These are phyloP conservation scores for Carposina sasakii DNA, from an alignment of 1,140 invertebrate species.

Conservation along the genomic window DNA sequence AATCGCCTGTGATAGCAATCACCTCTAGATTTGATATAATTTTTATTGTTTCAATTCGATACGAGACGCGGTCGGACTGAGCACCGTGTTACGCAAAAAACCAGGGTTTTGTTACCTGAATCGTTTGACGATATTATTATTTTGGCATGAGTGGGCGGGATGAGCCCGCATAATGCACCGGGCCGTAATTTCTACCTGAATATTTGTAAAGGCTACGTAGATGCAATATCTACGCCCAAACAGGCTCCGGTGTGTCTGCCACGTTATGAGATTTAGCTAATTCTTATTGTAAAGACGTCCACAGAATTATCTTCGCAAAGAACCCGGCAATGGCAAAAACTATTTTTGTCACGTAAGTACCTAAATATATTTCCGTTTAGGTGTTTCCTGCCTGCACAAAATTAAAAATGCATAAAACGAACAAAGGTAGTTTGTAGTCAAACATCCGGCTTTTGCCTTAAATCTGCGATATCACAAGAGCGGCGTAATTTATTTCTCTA, in stretches of 20 bases:
- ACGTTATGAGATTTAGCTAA: constrained; percentile 31
- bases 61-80: constrained; percentile 47
- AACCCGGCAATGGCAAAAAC: constrained; percentile 29
- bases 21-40: too few relatives aligned
- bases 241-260: constrained; percentile 53
- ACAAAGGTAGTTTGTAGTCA: constrained; percentile 40
- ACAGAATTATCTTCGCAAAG: constrained; percentile 35
- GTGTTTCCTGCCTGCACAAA: constrained; percentile 34
- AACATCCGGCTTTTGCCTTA: constrained; percentile 50
- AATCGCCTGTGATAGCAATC: too few relatives aligned
- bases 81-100: constrained; percentile 60
- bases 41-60: constrained; percentile 52
- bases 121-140: constrained; percentile 49
- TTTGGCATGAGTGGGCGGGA: constrained; percentile 55
- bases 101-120: constrained; percentile 53
- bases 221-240: constrained; percentile 24
- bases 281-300: constrained; percentile 34
- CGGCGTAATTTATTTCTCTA: too few relatives aligned
- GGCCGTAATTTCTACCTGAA: constrained; percentile 60
- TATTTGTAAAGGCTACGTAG: constrained; percentile 47
- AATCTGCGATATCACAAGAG: too few relatives aligned
- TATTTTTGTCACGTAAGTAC: constrained; percentile 36
- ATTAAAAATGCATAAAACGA: constrained; percentile 37
- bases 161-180: constrained; percentile 42
- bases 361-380: constrained; percentile 52